Evolutionary conservation across 2,888 invertebrate genomes (phyloP).

Genomic region (Apodemia duryi): DNA sequence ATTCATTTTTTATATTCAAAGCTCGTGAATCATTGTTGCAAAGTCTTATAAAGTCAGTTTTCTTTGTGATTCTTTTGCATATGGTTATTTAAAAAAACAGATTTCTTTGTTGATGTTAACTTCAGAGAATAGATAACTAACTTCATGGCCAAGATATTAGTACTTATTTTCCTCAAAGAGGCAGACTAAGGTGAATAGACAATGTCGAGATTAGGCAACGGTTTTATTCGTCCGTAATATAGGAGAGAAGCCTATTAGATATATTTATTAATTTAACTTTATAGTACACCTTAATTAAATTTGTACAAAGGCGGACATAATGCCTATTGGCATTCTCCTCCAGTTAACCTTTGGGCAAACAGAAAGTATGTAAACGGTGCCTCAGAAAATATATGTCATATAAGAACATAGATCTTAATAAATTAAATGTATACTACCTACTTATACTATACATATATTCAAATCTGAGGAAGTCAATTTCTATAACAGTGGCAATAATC

Average conservation of each 20-base stretch:
- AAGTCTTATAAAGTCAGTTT: conserved; percentile 10
- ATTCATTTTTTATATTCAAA: conserved; percentile 31
- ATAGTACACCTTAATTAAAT: no score
- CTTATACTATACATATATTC: background rate
- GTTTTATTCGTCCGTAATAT: background rate
- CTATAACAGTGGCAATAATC: no score
- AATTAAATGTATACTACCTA: no score
- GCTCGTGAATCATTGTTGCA: conserved; percentile 29
- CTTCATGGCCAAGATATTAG: background rate
- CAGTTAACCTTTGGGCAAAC: no score
- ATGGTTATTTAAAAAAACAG: background rate
- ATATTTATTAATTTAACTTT: no score
- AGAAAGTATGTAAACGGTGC: no score
- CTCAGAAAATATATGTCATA: no score
- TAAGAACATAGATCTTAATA: no score
- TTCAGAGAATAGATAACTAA: background rate
- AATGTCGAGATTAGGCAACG: background rate
- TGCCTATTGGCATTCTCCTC: no score
- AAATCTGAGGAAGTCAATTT: background rate
- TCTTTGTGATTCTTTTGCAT: conserved; percentile 7
- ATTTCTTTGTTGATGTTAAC: background rate
- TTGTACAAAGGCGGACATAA: no score
- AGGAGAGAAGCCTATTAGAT: background rate
- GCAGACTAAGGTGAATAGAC: background rate
- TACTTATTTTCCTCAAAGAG: background rate